Evolutionary conservation across 2,113 vertebrate genomes (phyloP), one percentile per base, ranked within the genome.

Genomic region (Odocoileus virginianus): DNA sequence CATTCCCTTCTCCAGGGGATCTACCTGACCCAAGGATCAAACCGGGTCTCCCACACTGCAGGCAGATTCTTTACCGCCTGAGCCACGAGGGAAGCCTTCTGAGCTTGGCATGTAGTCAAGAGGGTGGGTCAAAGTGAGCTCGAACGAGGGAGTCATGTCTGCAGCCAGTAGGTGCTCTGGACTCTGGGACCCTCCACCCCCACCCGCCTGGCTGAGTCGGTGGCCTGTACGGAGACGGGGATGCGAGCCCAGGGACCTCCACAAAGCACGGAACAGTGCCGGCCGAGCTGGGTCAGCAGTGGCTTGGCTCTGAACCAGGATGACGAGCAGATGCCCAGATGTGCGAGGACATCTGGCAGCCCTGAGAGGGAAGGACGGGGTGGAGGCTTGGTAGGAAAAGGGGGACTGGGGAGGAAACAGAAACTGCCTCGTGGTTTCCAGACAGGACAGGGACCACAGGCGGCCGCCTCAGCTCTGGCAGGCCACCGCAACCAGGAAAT

Each of bases 401-500:
- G 9, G n/a, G 83, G 52, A 7, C 3, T 3, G 55, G 28, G 57
- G 78, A 28, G 61, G 91, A 74, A 83, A n/a, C 55, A 86, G 82
- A 85, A 58, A 30, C 17, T 17, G 90, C 58, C 83, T 54, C 94
- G 78, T 47, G 92, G 60, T 97, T 97, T 96, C 94, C 95, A 97
- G 95, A 87, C 3, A 85, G 81, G 91, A 92, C 91, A 89, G 88
- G 60, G 96, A 91, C 91, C 64, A n/a, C 33, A 36, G 47, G 60
- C 50, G 25, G 67, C 87, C 0, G 4, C 57, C 60, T 78, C 21
- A 14, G 86, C 94, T 91, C 96, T 94, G 92, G 97, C 94, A 89
- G 3, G 40, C 81, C 30, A n/a, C 50, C 33, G 61, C 17, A 50
- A 87, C 93, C 83, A 98, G 98, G 97, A 98, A 98, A 91, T 76